Conservation (phyloP, 2,113 vertebrate species). For the Pipra filicauda region DNA sequence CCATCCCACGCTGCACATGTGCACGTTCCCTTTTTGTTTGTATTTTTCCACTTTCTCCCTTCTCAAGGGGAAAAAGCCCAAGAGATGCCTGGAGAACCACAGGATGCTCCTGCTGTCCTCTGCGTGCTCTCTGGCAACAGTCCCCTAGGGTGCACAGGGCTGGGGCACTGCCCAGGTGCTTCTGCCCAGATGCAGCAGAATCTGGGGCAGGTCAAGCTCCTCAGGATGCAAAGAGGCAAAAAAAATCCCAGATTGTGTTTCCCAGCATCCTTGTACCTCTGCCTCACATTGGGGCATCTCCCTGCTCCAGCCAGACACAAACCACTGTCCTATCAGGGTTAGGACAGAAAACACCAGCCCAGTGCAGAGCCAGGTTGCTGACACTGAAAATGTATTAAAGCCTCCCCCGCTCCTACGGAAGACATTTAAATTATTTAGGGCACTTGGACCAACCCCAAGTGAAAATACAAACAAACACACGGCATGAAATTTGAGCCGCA, state of each 20-base stretch:
- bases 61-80: neutral
- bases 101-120: neutral
- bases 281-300: neutral
- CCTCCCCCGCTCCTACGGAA: neutral
- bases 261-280: neutral
- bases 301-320: neutral
- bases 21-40: neutral
- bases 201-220: neutral
- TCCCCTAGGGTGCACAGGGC: neutral
- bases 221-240: neutral
- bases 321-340: neutral
- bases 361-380: neutral
- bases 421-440: conserved; percentile 6
- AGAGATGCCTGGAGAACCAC: too few relatives aligned
- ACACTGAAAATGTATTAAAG: neutral
- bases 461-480: conserved; percentile 31
- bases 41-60: neutral
- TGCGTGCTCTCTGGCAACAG: neutral
- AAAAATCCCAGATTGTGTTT: neutral
- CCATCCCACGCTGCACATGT: rapidly evolving
- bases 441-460: conserved; percentile 31
- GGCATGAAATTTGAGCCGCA: neutral
- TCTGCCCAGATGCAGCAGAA: neutral
- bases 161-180: neutral
- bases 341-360: neutral